A percentile compares a stretch with the other conserved stretches of the same genome.
phyloP scores from a whole-genome alignment of 1,140 invertebrate species.

The Chionoecetes opilio region DNA sequence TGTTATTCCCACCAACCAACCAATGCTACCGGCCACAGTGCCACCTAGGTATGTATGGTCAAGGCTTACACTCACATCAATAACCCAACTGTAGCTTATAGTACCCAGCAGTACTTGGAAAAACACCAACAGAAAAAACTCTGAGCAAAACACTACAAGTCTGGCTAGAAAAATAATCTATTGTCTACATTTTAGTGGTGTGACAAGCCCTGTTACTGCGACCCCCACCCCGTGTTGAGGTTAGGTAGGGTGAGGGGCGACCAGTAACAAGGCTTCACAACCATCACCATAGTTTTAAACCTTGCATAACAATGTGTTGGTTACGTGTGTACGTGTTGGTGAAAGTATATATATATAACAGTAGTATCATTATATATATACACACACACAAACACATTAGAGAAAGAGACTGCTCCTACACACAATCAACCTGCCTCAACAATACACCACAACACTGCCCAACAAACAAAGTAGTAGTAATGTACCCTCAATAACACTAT shows the following conservation, averaged over 20 bases:
- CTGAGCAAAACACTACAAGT: slow-evolving; percentile 69
- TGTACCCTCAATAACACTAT: no score
- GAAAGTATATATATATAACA: slow-evolving; percentile 21
- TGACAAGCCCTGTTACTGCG: slow-evolving; percentile 39
- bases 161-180: slow-evolving; percentile 75
- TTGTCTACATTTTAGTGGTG: slow-evolving; percentile 64
- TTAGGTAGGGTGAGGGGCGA: not conserved
- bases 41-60: slow-evolving; percentile 43
- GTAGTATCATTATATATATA: slow-evolving; percentile 50
- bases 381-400: slow-evolving; percentile 17
- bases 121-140: slow-evolving; percentile 64
- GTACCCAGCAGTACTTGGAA: slow-evolving; percentile 72
- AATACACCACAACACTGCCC: slow-evolving; percentile 74
- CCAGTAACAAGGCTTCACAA: not conserved
- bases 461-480: slow-evolving; percentile 39
- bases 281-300: slow-evolving; percentile 9
- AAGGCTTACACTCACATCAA: slow-evolving; percentile 74
- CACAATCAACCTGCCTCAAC: slow-evolving; percentile 63
- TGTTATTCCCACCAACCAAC: slow-evolving; percentile 75
- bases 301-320: slow-evolving; percentile 22
- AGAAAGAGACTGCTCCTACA: slow-evolving; percentile 69
- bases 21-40: slow-evolving; percentile 69
- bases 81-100: slow-evolving; percentile 74
- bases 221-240: not conserved
- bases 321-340: not conserved